Evolutionary conservation across 2,888 invertebrate genomes (phyloP), one percentile per base, ranked within the genome.

Genomic region (Enchytraeus crypticus): DNA sequence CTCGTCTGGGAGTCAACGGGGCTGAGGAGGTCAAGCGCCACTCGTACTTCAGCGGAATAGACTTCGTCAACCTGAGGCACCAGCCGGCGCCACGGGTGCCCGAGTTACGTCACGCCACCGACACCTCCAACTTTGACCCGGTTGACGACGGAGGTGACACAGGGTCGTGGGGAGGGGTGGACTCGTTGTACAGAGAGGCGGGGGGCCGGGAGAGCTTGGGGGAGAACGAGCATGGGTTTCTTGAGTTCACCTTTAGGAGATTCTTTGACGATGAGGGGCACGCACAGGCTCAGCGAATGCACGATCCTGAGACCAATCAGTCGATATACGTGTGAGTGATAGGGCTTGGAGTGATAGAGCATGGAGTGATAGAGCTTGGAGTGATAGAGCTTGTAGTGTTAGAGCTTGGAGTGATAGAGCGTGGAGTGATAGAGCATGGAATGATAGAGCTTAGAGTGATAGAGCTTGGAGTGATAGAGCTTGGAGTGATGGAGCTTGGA

Each of bases 231-330:
- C 95, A 96, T 77, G 96, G 96, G 61, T 98, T 98, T 84, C 95
- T 93, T 81, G 98, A 98, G 82, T 98, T 98, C 82, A 98, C 98
- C 47, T 98, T 97, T 83, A 84, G 97, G 67, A 84, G 98, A 73
- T 98, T 98, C 83, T 98, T 98, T 82, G 93, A 93, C 61, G 77
- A 77, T 62, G 76, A 74, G 51, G 77, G 76, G 38, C 29, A 55
- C 27, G 54, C 59, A 11, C 51, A 54, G 2, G 59, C 53, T 14
- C 33, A 34, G 27, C n/a, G 21, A 34, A 54, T 54, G 53, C 33
- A 53, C 29, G 59, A 59, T 29, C 53, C 59, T 14, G 59, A 59
- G 27, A 30, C 46, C 18, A 43, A 59, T 51, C 26, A 34, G 18
- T 26, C 53, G 5, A 43, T 59, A 18, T 59, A 56, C 18, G 59